phyloP scores from a whole-genome alignment of 2,113 vertebrate species.

The Hemicordylus capensis region DNA sequence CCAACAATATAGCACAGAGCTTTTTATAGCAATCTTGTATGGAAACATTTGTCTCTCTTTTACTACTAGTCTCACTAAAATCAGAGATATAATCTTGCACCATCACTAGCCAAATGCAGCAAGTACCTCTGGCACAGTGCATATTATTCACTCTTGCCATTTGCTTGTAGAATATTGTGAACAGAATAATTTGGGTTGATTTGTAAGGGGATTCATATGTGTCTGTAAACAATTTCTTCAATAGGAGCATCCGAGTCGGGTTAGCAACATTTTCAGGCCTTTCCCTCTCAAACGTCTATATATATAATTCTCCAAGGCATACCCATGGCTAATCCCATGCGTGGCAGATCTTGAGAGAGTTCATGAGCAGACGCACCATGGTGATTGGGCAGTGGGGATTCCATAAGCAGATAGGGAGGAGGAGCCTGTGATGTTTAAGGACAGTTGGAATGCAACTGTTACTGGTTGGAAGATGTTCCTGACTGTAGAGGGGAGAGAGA shows the following conservation, averaged over 20 bases:
- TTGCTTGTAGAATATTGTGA: not conserved
- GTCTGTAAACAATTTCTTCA: not conserved
- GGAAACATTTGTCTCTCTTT: not conserved
- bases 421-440: too few species aligned
- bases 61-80: not conserved
- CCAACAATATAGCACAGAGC: not conserved
- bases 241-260: not conserved
- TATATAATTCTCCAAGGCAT: too few species aligned
- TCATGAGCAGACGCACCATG: too few species aligned
- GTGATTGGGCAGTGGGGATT: too few species aligned
- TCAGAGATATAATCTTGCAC: not conserved
- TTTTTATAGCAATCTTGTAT: not conserved
- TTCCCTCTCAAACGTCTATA: too few species aligned
- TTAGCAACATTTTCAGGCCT: too few species aligned
- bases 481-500: too few species aligned
- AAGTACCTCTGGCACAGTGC: not conserved
- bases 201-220: not conserved
- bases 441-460: too few species aligned
- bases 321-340: too few species aligned
- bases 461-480: too few species aligned
- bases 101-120: not conserved
- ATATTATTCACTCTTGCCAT: not conserved
- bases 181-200: not conserved
- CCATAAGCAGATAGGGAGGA: too few species aligned
- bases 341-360: too few species aligned